Evolutionary conservation across 2,797 vertebrate species (phyloP).

Genomic region (Australoheros facetus): DNA sequence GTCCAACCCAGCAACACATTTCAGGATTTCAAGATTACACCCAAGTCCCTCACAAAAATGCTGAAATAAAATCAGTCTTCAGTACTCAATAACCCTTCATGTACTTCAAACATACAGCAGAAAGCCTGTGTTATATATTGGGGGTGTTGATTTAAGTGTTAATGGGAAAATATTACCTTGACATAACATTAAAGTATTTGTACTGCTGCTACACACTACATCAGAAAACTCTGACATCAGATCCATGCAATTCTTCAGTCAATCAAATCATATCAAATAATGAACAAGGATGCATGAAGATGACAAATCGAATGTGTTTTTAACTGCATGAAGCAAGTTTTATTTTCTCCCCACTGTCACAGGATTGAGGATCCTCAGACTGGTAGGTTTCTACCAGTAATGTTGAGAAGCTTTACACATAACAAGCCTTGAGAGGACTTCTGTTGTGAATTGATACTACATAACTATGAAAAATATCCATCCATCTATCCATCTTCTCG

Average conservation of each 20-base stretch:
- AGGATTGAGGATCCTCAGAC: neutral
- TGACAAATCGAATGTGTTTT: neutral
- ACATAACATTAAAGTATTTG: neutral
- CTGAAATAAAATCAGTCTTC: neutral
- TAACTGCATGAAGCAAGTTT: neutral
- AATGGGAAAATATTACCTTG: neutral
- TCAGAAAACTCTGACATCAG: neutral
- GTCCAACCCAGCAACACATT: conserved; percentile 2
- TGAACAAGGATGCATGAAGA: neutral
- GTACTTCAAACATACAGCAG: neutral
- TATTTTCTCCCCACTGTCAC: neutral
- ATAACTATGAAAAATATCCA: neutral
- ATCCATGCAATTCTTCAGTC: neutral
- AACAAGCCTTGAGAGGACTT: neutral
- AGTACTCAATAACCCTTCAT: neutral
- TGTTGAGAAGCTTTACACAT: neutral
- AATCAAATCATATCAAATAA: neutral
- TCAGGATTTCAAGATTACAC: conserved; percentile 8
- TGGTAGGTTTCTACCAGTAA: neutral
- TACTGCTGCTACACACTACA: neutral
- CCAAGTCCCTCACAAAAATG: neutral
- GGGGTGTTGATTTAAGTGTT: neutral
- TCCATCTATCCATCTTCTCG: no score
- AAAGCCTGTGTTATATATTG: neutral
- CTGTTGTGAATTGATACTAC: neutral